A percentile compares a stretch with the other conserved stretches of the same genome.
Evolutionary conservation across 2,113 vertebrate genomes (phyloP).

Genomic region (Genyomyrus donnyi): DNA sequence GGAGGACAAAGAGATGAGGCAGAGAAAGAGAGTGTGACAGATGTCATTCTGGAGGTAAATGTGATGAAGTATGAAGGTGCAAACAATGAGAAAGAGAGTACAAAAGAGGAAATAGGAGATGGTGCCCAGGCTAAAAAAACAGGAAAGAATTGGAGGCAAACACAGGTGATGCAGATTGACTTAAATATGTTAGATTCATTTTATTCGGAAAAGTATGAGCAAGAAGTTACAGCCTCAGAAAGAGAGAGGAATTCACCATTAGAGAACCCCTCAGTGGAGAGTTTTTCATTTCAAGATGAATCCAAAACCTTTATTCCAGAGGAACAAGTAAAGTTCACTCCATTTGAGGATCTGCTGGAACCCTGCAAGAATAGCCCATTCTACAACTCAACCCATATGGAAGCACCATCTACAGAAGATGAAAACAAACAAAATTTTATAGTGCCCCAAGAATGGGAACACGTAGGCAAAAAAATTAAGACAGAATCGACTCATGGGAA

Average conservation of each 20-base stretch:
- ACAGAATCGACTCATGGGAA: conserved; percentile 23
- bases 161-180: not conserved
- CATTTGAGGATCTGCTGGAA: not conserved
- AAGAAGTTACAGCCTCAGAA: not conserved
- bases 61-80: not conserved
- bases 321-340: not conserved
- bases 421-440: not conserved
- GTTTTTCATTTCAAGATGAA: not conserved
- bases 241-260: not conserved
- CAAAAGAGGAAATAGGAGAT: not conserved
- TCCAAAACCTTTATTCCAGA: not conserved
- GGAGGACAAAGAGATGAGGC: not conserved
- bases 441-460: not conserved
- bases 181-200: not conserved
- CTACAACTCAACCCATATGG: not conserved
- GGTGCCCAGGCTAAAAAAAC: not conserved
- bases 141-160: not conserved
- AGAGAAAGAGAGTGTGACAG: not conserved
- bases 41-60: not conserved
- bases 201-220: not conserved
- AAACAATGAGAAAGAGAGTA: not conserved
- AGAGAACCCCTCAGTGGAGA: not conserved
- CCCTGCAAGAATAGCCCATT: too few species aligned
- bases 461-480: not conserved
- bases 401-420: not conserved